phyloP scores from a whole-genome alignment of 2,888 invertebrate genomes.

The Orthosia gracilis region DNA sequence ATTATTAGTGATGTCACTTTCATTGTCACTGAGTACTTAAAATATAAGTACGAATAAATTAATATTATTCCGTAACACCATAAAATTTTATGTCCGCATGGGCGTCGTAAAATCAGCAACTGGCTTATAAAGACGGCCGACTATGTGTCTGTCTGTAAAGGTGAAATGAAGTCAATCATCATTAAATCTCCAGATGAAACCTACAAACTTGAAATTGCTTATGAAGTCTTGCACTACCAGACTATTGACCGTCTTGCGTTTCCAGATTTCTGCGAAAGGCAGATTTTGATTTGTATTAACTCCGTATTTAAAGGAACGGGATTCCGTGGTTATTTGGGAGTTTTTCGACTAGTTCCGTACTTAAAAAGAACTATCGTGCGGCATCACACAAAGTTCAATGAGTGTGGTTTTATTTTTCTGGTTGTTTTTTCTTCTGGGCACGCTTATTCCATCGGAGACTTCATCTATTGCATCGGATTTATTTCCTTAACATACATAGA shows the following conservation, averaged over 20 bases:
- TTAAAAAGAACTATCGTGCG: background rate
- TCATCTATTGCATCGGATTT: background rate
- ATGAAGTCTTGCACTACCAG: background rate
- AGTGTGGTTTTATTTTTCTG: background rate
- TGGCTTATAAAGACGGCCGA: background rate
- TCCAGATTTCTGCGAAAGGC: background rate
- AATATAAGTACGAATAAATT: slow-evolving; percentile 1
- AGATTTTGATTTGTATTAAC: background rate
- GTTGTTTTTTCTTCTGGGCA: background rate
- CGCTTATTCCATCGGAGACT: background rate
- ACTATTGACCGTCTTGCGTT: background rate
- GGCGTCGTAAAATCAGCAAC: slow-evolving; percentile 6
- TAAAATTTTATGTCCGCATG: slow-evolving; percentile 4
- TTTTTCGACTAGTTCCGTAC: background rate
- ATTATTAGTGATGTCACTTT: slow-evolving; percentile 22
- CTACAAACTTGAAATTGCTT: background rate
- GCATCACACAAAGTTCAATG: background rate
- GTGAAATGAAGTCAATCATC: background rate
- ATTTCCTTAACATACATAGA: no score
- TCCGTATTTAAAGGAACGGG: background rate
- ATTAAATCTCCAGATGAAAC: background rate
- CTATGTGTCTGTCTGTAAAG: background rate
- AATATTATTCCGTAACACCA: slow-evolving; percentile 4
- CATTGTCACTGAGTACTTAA: slow-evolving; percentile 1
- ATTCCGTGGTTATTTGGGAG: background rate